Conservation (phyloP, 2,888 invertebrate genomes). For the Lochmaea capreae region DNA sequence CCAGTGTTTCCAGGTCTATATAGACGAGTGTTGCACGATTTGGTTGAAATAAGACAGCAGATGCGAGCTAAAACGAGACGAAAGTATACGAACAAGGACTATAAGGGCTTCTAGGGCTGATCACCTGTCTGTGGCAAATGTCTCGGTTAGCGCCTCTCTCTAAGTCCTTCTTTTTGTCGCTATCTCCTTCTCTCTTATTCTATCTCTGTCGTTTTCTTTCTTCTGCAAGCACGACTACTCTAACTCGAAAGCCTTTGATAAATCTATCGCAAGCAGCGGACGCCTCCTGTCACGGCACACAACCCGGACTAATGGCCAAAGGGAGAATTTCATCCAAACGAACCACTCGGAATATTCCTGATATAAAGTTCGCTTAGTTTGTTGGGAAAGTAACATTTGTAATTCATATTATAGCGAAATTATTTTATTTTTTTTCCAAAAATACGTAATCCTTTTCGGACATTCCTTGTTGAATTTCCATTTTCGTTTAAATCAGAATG, state of each 20-base stretch:
- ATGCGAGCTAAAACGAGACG: conserved; percentile 21
- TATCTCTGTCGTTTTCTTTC: conserved; percentile 3
- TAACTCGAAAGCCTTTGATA: conserved; percentile 57
- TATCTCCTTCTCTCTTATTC: neutral
- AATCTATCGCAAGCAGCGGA: conserved; percentile 55
- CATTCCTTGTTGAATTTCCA: neutral
- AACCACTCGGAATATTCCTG: conserved; percentile 8
- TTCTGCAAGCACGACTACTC: conserved; percentile 48
- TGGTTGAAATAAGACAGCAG: conserved; percentile 8
- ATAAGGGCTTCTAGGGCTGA: conserved; percentile 54
- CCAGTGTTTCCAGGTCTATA: conserved; percentile 4
- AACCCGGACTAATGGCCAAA: conserved; percentile 36
- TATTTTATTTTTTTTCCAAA: too few relatives aligned
- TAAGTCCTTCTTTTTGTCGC: conserved; percentile 34
- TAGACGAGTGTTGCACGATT: conserved; percentile 25
- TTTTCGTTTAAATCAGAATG: neutral
- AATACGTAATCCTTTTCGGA: too few relatives aligned
- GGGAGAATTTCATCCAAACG: conserved; percentile 33
- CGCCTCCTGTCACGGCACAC: conserved; percentile 42
- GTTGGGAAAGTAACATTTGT: conserved; percentile 1
- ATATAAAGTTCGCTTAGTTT: conserved; percentile 6
- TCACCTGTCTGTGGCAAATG: conserved; percentile 65
- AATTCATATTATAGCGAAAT: neutral
- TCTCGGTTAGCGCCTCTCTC: conserved; percentile 62
- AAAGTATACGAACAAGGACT: conserved; percentile 38